Conservation (phyloP, 2,113 vertebrate genomes). For the Tympanuchus pallidicinctus region DNA sequence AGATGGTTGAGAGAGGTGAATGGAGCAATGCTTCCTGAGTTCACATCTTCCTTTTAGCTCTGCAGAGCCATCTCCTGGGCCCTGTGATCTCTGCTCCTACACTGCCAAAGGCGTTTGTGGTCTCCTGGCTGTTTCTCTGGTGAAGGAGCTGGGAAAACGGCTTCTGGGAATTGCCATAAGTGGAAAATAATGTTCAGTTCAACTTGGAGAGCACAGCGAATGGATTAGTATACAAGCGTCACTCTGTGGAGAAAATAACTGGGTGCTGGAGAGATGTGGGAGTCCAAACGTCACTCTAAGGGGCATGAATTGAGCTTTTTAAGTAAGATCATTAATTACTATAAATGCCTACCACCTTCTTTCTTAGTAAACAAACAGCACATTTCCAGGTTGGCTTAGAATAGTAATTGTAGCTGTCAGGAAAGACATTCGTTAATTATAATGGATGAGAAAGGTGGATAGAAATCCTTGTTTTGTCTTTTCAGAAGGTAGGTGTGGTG, state of each 20-base stretch:
- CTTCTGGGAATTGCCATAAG: not conserved
- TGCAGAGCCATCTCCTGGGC: constrained; percentile 7
- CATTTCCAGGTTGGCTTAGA: not conserved
- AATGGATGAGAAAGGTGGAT: not conserved
- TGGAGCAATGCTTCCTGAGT: not conserved
- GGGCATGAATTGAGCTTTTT: not conserved
- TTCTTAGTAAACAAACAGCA: not conserved
- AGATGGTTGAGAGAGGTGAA: too few species aligned
- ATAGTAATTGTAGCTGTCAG: not conserved
- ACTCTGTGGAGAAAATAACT: not conserved
- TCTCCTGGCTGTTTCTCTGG: rapidly evolving
- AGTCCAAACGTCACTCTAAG: not conserved
- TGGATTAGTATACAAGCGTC: not conserved
- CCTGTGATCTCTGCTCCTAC: not conserved
- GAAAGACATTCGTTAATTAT: not conserved
- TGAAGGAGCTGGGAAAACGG: not conserved
- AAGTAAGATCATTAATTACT: not conserved
- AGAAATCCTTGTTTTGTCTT: not conserved
- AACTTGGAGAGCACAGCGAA: not conserved
- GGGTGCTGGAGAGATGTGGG: not conserved
- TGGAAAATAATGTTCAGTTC: not conserved
- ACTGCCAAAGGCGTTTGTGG: not conserved
- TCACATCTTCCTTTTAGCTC: not conserved
- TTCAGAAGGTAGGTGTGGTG: not conserved
- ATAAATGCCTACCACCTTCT: not conserved